phyloP scores from a whole-genome alignment of 2,797 vertebrate species.

The Sphenopsis melanotis region DNA sequence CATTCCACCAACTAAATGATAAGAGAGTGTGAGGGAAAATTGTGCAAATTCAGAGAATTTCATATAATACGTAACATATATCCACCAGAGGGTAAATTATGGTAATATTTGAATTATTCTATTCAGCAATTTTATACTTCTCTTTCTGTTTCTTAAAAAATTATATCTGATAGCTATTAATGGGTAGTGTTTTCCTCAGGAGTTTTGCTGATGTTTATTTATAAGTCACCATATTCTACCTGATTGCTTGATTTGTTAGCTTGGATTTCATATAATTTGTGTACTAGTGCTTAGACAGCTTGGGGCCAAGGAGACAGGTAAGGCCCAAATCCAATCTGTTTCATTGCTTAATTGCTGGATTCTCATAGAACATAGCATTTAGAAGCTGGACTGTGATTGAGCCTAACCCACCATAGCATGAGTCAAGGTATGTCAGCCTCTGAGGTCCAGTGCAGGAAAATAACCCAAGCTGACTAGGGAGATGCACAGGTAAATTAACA shows the following conservation, averaged over 20 bases:
- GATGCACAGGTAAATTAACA: not conserved
- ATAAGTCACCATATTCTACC: not conserved
- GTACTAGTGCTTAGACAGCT: not conserved
- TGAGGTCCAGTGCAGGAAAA: not conserved
- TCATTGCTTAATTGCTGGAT: not conserved
- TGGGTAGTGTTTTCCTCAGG: not conserved
- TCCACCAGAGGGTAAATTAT: not conserved
- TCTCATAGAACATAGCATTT: not conserved
- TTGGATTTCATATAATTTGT: not conserved
- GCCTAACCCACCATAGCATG: not conserved
- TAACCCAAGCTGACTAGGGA: not conserved
- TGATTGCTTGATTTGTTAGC: not conserved
- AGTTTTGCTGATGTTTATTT: constrained; percentile 10
- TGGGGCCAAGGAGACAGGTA: not conserved
- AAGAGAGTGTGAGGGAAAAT: not conserved
- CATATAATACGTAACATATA: not conserved
- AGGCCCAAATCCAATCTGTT: not conserved
- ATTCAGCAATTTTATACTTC: not conserved
- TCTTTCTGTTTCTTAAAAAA: not conserved
- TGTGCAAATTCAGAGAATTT: not conserved
- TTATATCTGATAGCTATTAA: not conserved
- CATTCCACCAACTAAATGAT: not conserved
- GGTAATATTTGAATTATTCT: not conserved
- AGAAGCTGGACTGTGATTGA: not conserved
- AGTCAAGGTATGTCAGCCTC: not conserved